These are phyloP conservation scores for Pipistrellus nathusii DNA, from an alignment of 2,797 vertebrate species.

Conservation along the genomic window DNA sequence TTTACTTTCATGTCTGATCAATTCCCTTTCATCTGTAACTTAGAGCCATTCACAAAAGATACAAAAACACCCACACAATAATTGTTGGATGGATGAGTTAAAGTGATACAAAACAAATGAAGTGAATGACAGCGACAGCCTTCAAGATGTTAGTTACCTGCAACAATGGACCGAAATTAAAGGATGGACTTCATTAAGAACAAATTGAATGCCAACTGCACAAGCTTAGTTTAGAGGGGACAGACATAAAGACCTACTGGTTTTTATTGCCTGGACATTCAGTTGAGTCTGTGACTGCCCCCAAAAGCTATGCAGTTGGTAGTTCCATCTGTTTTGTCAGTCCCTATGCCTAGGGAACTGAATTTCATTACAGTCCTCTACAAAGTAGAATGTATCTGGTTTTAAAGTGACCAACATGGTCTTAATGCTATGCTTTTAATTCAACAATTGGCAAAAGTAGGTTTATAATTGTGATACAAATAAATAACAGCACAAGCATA, in stretches of 20 bases:
- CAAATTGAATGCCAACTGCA: background rate
- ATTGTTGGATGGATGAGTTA: background rate
- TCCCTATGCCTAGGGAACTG: background rate
- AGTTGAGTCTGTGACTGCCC: background rate
- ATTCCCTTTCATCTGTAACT: background rate
- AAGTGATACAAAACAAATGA: background rate
- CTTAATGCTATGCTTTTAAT: background rate
- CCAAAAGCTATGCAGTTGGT: background rate
- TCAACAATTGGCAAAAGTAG: background rate
- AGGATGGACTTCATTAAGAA: background rate
- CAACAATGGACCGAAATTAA: background rate
- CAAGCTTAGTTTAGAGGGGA: background rate
- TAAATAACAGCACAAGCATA: background rate
- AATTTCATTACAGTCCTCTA: background rate
- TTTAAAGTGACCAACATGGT: background rate
- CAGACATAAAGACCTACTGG: background rate
- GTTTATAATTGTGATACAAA: background rate
- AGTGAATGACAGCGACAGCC: background rate
- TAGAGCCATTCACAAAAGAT: background rate
- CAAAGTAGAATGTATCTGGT: background rate
- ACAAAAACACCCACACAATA: background rate
- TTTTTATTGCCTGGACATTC: background rate
- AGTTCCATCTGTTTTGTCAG: background rate
- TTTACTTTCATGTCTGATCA: background rate
- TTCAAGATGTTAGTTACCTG: slow-evolving; percentile 1